Conservation (phyloP, 1,140 invertebrate genomes). For the Matsumurasca onukii region DNA sequence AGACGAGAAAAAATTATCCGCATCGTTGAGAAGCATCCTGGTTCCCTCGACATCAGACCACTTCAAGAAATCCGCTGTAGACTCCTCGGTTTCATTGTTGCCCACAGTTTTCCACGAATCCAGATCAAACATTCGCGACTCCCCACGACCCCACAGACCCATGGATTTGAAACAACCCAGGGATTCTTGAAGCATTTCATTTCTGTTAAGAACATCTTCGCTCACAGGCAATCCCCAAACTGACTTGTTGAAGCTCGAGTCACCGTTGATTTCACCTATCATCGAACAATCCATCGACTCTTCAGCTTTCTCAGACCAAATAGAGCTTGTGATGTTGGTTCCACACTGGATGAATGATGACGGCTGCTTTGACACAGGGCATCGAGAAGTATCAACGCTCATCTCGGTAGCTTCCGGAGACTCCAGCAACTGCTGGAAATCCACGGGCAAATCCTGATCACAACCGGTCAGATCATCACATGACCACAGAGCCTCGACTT, state of each 20-base stretch:
- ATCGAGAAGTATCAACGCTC: constrained; percentile 9
- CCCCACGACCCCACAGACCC: not conserved
- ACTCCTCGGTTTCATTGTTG: not conserved
- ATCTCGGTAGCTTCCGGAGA: constrained; percentile 49
- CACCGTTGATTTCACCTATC: not conserved
- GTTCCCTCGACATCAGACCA: constrained; percentile 38
- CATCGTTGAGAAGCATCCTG: constrained; percentile 31
- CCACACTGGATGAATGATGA: constrained; percentile 46
- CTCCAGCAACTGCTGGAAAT: constrained; percentile 57
- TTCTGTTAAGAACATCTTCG: not conserved
- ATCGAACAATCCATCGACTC: constrained; percentile 23
- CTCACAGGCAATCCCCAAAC: not conserved
- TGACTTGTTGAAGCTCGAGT: not conserved
- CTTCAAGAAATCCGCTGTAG: not conserved
- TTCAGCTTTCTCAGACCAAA: constrained; percentile 47
- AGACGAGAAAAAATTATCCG: constrained; percentile 36
- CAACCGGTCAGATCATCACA: constrained; percentile 52
- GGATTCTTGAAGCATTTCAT: not conserved
- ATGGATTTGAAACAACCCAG: not conserved
- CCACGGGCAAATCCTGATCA: constrained; percentile 57
- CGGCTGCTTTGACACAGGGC: constrained; percentile 1
- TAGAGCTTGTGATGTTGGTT: constrained; percentile 51
- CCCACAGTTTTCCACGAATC: constrained; percentile 14
- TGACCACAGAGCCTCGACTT: constrained; percentile 63
- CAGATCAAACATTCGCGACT: not conserved